phyloP scores from a whole-genome alignment of 2,113 vertebrate species.

The human region DNA sequence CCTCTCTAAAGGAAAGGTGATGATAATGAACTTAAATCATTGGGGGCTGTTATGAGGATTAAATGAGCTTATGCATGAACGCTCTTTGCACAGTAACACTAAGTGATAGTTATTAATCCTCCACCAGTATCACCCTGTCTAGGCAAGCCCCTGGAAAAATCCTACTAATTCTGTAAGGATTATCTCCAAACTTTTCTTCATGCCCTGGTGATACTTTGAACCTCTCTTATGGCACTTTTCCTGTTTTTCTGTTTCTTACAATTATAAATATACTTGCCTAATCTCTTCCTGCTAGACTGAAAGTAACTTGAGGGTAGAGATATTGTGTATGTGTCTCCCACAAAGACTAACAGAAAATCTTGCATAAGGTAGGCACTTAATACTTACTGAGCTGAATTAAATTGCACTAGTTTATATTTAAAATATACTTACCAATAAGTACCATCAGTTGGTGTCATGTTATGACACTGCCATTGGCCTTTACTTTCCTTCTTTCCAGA shows the following conservation, averaged over 20 bases:
- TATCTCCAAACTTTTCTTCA: background rate
- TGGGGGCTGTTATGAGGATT: background rate
- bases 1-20: background rate
- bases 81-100: background rate
- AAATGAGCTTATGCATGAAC: background rate
- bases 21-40: background rate
- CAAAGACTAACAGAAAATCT: background rate
- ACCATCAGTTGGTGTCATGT: background rate
- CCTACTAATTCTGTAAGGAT: background rate
- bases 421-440: background rate
- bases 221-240: background rate
- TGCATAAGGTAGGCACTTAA: background rate
- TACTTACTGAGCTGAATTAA: background rate
- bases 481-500: background rate
- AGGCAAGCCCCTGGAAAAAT: background rate
- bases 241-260: background rate
- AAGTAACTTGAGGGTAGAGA: background rate
- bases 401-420: background rate
- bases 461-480: background rate
- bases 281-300: background rate
- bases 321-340: background rate
- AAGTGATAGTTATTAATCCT: background rate
- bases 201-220: background rate
- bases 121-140: background rate
- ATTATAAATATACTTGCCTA: slow-evolving; percentile 2